Percentiles rank a stretch among this genome's conserved stretches.
Conservation (phyloP, 1,140 invertebrate species). For the Penaeus chinensis region DNA sequence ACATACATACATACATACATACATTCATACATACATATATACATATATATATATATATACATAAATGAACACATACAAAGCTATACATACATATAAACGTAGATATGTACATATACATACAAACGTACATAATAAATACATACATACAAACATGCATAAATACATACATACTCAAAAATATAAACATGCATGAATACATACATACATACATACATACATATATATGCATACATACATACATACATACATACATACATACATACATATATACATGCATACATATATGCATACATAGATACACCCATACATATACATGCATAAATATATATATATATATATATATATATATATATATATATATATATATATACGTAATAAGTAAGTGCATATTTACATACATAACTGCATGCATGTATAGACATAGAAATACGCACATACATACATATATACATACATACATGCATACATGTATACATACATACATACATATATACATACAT, state of each 20-base stretch:
- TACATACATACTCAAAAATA: neutral
- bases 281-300: too few relatives aligned
- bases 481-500: neutral
- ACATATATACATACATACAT: neutral
- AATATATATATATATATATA: too few relatives aligned
- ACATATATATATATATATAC: constrained; percentile 8
- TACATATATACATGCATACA: too few relatives aligned
- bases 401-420: constrained; percentile 11
- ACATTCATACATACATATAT: neutral
- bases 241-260: neutral
- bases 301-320: too few relatives aligned
- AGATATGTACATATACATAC: too few relatives aligned
- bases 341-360: neutral
- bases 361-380: neutral
- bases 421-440: neutral
- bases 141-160: neutral
- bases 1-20: too few relatives aligned
- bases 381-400: neutral
- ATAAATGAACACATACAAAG: too few relatives aligned
- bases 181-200: neutral
- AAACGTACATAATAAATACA: too few relatives aligned
- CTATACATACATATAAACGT: too few relatives aligned
- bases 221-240: neutral
- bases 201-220: neutral
- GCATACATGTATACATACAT: neutral